Base-by-base conservation (phyloP, 2,797 vertebrate species). In the Cuniculus paca region DNA sequence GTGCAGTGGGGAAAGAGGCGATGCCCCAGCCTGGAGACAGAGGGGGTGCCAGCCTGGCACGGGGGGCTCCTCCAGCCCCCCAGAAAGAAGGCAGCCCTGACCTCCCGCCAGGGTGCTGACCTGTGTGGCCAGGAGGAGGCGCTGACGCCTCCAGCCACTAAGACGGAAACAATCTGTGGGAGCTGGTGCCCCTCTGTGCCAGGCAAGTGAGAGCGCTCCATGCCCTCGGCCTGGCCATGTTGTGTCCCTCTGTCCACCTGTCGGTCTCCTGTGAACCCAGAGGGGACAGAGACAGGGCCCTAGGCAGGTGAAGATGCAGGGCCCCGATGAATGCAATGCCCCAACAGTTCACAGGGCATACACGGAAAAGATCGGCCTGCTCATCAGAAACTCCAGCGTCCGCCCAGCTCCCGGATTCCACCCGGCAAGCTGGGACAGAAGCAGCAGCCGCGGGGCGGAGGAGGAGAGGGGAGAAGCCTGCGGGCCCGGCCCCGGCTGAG, bases 401-500 rank as follows among this genome's bases (percentile, higher is more conserved):
- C n/a, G 45, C 45, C 13, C 8, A 34, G 48, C 17, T 14, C n/a
- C 52, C 42, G 16, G 26, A 31, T 31, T 68, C 36, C n/a, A 24
- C 5, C 90, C 19, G 48, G 61, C 61, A 36, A 34, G 16, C 39
- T 10, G 8, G 17, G 39, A 45, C 75, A 11, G 24, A 68, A 65
- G 22, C 5, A 75, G 93, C 56, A 80, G 61, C 50, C 26, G 19
- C 17, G 0, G 0, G 56, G n/a, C 16, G 22, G 45, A 56, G 10
- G 2, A 11, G 1, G 54, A 0, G 7, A 4, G 36, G 13, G 6
- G 9, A 63, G 5, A 2, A 2, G 1, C 22, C 42, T 28, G 12
- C 1, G 13, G 26, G 3, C 8, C 45, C 45, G 17, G 1, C 4
- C 20, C n/a, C n/a, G n/a, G n/a, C n/a, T n/a, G n/a, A n/a, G n/a